These are phyloP conservation scores for Leguminivora glycinivorella DNA, from an alignment of 1,140 invertebrate genomes.

Conservation along the genomic window DNA sequence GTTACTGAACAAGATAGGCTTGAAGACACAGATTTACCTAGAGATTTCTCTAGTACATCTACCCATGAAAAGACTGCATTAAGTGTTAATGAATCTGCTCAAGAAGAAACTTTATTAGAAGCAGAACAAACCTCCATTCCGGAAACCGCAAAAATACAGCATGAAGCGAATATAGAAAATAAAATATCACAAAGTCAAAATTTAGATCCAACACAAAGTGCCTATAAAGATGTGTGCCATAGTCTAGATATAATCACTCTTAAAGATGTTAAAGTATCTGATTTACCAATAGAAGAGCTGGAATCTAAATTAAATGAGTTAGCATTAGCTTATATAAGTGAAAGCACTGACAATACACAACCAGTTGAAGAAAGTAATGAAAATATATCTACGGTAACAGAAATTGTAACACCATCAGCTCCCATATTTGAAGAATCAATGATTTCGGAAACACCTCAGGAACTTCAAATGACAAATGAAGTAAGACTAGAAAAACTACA, in stretches of 20 bases:
- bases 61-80: not conserved
- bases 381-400: constrained; percentile 30
- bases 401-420: constrained; percentile 51
- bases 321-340: constrained; percentile 34
- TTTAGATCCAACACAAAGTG: not conserved
- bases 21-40: not conserved
- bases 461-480: constrained; percentile 26
- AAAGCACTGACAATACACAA: not conserved
- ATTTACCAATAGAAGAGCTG: constrained; percentile 3
- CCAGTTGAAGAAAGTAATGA: constrained; percentile 25
- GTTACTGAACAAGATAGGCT: not conserved
- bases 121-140: not conserved
- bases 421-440: constrained; percentile 52
- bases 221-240: constrained; percentile 7
- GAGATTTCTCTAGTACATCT: not conserved
- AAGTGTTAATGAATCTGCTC: not conserved
- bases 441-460: constrained; percentile 24
- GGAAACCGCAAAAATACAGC: not conserved
- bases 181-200: not conserved
- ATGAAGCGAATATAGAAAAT: too few species aligned
- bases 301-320: constrained; percentile 35
- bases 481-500: constrained; percentile 39
- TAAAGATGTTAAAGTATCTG: not conserved
- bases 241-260: constrained; percentile 10
- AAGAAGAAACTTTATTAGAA: not conserved